Base-by-base conservation (phyloP, 2,113 vertebrate species). In the Meriones unguiculatus region DNA sequence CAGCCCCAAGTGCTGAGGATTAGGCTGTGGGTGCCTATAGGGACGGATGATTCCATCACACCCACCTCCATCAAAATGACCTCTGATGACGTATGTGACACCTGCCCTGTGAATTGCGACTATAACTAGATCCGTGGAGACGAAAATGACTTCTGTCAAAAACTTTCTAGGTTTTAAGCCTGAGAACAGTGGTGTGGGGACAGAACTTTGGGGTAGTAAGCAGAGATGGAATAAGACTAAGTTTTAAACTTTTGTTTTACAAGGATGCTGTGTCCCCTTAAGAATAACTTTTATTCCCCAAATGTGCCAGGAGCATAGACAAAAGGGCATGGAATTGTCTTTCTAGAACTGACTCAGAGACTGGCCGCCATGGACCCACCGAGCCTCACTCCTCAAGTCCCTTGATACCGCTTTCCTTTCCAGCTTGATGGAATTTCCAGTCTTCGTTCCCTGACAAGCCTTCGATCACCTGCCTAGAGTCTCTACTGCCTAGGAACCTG, bases 371-470 rank as follows among this genome's bases (percentile, higher is more conserved):
- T 85, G 12, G 62, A 57, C 41, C 24, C 2, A 8, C 54, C 73
- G 30, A n/a, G 28, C 8, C 13, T 78, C n/a, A 89, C 17, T 92
- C 35, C 35, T 84, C 65, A 38, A 46, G 50, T 75, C 52, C 24
- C 38, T 73, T 41, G n/a, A 13, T 8, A 8, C 38, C 54, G 59
- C 25, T 35, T 89, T 89, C 62, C n/a, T 73, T 54, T 73, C 76
- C 78, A 84, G 41, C 93, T 87, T 95, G 85, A 41, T 62, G n/a
- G 41, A 3, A 91, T 87, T 38, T 91, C 30, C 62, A 75, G 25
- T n/a, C 70, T 89, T 87, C 17, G 22, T 78, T 76, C 80, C 81
- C 64, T 50, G 38, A 4, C 18, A 20, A 13, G 14, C 73, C 17
- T 15, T 65, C 17, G 59, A 17, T 52, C 17, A 17, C 5, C 57